Conservation (phyloP, 1,140 invertebrate genomes). For the Euschistus heros region DNA sequence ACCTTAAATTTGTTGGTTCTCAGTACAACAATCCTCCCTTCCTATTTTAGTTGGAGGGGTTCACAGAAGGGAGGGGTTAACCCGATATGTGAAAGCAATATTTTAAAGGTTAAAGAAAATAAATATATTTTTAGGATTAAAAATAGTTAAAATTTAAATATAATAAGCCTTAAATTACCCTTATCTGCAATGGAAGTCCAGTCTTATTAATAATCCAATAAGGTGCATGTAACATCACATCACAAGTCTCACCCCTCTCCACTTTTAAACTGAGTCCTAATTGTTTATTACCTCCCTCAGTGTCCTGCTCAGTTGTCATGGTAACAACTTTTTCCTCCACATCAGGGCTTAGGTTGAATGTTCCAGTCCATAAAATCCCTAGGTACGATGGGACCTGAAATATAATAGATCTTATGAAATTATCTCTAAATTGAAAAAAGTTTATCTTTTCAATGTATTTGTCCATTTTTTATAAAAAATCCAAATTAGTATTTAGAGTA, state of each 20-base stretch:
- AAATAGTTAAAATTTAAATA: not conserved
- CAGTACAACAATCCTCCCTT: too few relatives aligned
- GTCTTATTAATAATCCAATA: conserved; percentile 92
- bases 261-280: conserved; percentile 55
- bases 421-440: not conserved
- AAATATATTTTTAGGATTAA: too few relatives aligned
- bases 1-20: too few relatives aligned
- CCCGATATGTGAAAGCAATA: too few relatives aligned
- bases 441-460: not conserved
- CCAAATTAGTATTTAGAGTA: too few relatives aligned
- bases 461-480: too few relatives aligned
- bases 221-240: conserved; percentile 63
- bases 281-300: conserved; percentile 52
- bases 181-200: conserved; percentile 60
- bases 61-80: too few relatives aligned
- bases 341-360: conserved; percentile 53
- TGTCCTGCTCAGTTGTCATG: conserved; percentile 54
- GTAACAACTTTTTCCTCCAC: conserved; percentile 53
- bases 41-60: too few relatives aligned
- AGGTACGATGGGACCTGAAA: conserved; percentile 50
- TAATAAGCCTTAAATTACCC: conserved; percentile 42
- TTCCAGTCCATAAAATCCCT: conserved; percentile 56
- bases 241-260: conserved; percentile 46
- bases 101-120: too few relatives aligned
- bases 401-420: not conserved